Evolutionary conservation across 2,797 vertebrate species (phyloP).

Genomic region (Emydoidea blandingii): DNA sequence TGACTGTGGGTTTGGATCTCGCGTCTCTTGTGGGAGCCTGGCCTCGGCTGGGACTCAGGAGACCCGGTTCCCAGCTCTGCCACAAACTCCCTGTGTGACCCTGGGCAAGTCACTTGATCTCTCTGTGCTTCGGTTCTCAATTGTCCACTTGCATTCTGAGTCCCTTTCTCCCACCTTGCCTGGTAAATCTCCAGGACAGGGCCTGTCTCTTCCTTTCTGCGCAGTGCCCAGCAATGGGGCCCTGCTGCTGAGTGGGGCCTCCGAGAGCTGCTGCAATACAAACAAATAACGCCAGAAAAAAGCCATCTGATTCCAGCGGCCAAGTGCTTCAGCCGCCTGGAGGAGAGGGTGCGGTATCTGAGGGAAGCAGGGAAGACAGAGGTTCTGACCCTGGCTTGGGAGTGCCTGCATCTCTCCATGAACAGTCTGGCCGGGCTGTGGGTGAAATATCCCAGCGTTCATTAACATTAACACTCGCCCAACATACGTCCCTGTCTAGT

Average conservation of each 20-base stretch:
- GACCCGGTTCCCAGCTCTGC: neutral
- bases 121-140: neutral
- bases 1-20: neutral
- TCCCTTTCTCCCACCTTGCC: neutral
- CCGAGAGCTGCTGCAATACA: neutral
- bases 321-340: neutral
- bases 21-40: neutral
- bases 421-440: neutral
- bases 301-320: neutral
- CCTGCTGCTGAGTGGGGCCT: neutral
- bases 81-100: neutral
- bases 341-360: neutral
- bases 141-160: neutral
- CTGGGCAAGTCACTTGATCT: neutral
- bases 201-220: neutral
- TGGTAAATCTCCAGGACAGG: neutral
- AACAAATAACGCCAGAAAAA: neutral
- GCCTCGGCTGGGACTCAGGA: neutral
- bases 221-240: neutral
- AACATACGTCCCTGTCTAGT: neutral
- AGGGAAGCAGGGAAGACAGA: neutral
- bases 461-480: neutral
- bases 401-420: neutral
- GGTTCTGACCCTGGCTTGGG: neutral
- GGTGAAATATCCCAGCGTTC: neutral